Base-by-base conservation (phyloP, 53 echinoderm and acorn worm species). In the Stichopus horrens region DNA sequence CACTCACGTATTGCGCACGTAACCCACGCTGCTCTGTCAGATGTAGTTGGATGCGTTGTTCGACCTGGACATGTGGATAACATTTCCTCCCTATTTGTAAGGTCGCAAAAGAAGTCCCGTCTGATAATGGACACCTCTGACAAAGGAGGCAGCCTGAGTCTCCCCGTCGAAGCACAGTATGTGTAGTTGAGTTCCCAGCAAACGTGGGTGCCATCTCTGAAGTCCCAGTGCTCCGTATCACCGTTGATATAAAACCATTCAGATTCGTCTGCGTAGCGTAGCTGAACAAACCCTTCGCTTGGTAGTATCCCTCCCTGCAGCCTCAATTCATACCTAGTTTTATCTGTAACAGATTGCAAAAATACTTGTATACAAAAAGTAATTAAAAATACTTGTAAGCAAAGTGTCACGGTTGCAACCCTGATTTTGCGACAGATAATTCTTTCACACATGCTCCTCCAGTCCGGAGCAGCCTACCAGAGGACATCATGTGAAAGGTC, bases 1-100 rank as follows among this genome's bases (percentile, higher is more conserved):
- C 16, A 82, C 83, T 82, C 20, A 82, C 83, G 18, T 52, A 82
- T 82, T 55, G 83, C 54, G 55, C 83, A 82, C 16, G 83, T 82
- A 1, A 82, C 83, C 83, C 83, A 82, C 21, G 58, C 83, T 82
- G 55, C 55, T 57, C 21, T 8, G 22, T 58, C 21, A 18, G 16
- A 14, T 82, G 21, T 1, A 54, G 18, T 5, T 18, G 16, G 8
- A 56, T 8, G 55, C 21, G 16, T 56, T 21, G 57, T 5, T 56
- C 56, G 57, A 55, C 83, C 57, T 53, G n/a, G 54, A n/a, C 58
- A 82, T 4, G 20, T 18, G 18, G n/a, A 16, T 18, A 82, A 18
- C 55, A 14, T 57, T 37, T 11, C 51, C 7, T 22, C 14, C 11
- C 53, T 9, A 6, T 55, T 9, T 57, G 7, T 58, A 56, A 14